These are phyloP conservation scores for Porites australiensis DNA, from an alignment of 64 coral and sea anemone species.

Conservation along the genomic window DNA sequence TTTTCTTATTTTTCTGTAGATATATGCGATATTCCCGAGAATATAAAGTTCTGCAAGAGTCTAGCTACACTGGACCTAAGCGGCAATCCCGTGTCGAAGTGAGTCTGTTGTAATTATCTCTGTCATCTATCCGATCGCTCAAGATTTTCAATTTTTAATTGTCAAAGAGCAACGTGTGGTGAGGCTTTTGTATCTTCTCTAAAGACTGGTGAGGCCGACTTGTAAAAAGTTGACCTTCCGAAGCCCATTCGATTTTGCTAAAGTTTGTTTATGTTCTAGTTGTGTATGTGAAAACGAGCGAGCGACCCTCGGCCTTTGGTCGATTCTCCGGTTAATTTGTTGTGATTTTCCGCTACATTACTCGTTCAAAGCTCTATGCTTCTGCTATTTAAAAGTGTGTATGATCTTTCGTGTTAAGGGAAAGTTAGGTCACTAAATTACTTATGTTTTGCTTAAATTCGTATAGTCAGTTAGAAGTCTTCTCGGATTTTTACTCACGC, in stretches of 20 bases:
- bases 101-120: slow-evolving; percentile 38
- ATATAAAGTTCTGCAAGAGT: slow-evolving; percentile 98
- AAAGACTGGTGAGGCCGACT: not conserved
- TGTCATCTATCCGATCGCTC: not conserved
- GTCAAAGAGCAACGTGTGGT: not conserved
- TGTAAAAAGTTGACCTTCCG: not conserved
- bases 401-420: slow-evolving; percentile 2
- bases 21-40: slow-evolving; percentile 98
- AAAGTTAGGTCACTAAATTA: not conserved
- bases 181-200: not conserved
- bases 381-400: not conserved
- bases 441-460: slow-evolving; percentile 16
- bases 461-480: not conserved
- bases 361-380: not conserved
- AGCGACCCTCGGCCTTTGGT: not conserved
- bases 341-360: not conserved
- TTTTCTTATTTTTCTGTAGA: slow-evolving; percentile 61
- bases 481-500: slow-evolving; percentile 1
- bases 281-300: not conserved
- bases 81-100: slow-evolving; percentile 98
- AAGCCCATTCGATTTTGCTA: not conserved
- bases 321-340: not conserved
- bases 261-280: slow-evolving; percentile 13
- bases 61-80: slow-evolving; percentile 83
- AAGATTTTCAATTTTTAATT: not conserved